Conservation (phyloP, 2,888 invertebrate species). For the Oxystoma pomonae region DNA sequence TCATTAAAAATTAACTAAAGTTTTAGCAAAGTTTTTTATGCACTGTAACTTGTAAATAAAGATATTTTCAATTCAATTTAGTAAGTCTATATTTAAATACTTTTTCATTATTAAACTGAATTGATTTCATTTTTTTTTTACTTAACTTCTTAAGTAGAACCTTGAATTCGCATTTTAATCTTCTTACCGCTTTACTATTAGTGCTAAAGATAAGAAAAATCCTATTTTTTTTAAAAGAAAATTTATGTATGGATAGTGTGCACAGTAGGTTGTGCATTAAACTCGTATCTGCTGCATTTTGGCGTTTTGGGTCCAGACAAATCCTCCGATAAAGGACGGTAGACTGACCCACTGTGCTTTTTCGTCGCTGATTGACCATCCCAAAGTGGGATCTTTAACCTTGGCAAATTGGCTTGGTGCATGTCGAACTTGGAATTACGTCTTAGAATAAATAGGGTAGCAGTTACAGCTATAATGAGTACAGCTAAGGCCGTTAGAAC, state of each 20-base stretch:
- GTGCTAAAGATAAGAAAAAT: too few species aligned
- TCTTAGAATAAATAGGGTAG: constrained; percentile 40
- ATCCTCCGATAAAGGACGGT: constrained; percentile 75
- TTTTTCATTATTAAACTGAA: too few species aligned
- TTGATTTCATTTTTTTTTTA: too few species aligned
- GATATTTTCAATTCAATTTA: too few species aligned
- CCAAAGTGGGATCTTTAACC: constrained; percentile 43
- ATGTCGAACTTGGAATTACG: constrained; percentile 37
- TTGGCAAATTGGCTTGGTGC: constrained; percentile 40
- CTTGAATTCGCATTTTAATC: too few species aligned
- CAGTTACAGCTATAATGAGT: constrained; percentile 46
- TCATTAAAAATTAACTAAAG: too few species aligned
- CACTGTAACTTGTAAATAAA: too few species aligned
- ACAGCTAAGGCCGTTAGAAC: constrained; percentile 54
- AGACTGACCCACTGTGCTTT: constrained; percentile 71
- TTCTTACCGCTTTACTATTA: too few species aligned
- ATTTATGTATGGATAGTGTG: constrained; percentile 24
- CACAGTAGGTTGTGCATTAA: constrained; percentile 34
- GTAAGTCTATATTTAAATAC: too few species aligned
- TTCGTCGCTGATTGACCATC: constrained; percentile 49
- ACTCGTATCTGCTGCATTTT: constrained; percentile 57
- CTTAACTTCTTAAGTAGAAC: too few species aligned
- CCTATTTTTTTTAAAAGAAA: too few species aligned
- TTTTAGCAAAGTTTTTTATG: too few species aligned
- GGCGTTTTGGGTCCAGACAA: constrained; percentile 65